Conservation (phyloP, 2,888 invertebrate genomes). For the Syrphus vitripennis region DNA sequence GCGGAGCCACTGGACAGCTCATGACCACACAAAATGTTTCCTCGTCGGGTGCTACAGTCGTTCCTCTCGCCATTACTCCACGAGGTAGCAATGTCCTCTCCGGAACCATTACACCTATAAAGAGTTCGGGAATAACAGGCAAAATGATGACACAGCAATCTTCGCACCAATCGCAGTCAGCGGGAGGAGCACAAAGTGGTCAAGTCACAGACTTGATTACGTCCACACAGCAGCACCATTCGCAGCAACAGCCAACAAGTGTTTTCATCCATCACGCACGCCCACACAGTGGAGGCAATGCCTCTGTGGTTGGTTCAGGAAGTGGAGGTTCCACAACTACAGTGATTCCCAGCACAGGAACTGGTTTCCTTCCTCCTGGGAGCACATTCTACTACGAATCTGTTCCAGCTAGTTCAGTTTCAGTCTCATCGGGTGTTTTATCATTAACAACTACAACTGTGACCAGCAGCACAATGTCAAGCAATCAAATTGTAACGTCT, state of each 20-base stretch:
- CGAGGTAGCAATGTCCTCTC: constrained; percentile 78
- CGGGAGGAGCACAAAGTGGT: constrained; percentile 41
- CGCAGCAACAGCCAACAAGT: constrained; percentile 73
- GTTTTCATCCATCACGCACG: constrained; percentile 77
- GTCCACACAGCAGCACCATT: constrained; percentile 61
- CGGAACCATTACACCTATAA: constrained; percentile 79
- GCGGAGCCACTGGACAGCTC: constrained; percentile 73
- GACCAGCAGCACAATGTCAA: constrained; percentile 77
- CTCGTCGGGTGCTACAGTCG: constrained; percentile 77
- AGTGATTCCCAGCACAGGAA: constrained; percentile 73
- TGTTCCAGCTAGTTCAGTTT: constrained; percentile 77
- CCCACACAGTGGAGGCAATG: constrained; percentile 73
- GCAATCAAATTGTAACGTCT: constrained; percentile 73
- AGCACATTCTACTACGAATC: constrained; percentile 81
- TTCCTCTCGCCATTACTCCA: constrained; percentile 78
- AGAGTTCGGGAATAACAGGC: constrained; percentile 78
- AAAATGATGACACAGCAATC: constrained; percentile 78
- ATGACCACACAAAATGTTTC: constrained; percentile 75
- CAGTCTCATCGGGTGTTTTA: constrained; percentile 79
- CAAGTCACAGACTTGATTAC: constrained; percentile 68
- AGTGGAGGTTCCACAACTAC: constrained; percentile 72
- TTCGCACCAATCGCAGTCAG: constrained; percentile 47
- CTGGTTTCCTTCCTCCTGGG: constrained; percentile 76
- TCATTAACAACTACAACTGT: constrained; percentile 80
- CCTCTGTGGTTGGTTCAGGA: constrained; percentile 70